Evolutionary conservation across 2,888 invertebrate species (phyloP), one percentile per base, ranked within the genome.

Genomic region (Tipula helvola): DNA sequence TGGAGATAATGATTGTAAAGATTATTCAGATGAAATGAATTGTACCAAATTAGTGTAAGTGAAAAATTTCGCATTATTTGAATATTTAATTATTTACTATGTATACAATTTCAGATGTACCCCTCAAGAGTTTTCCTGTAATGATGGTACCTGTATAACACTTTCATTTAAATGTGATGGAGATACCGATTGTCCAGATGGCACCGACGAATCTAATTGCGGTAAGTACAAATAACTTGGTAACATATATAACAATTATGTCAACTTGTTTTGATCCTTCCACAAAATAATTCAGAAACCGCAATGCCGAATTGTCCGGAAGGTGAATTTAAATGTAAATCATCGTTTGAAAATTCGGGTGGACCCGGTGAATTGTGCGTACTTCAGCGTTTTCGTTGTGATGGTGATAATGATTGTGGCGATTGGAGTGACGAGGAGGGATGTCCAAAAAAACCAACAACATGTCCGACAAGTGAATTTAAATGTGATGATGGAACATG

Each of bases 341-440:
- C 93, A 8, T 93, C 93, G 41, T 93, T 90, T 2, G 91, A 91
- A 0, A 91, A 91, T 0, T 90, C 91, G 36, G 91, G 90, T 0
- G 91, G 91, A 0, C 91, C 91, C 10, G 90, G 91, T 57, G 91
- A 91, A 0, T 89, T 95, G 87, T 97, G 97, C 90, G 94, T 97
- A 85, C 93, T 95, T 57, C 93, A 93, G 88, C 94, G 95, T 87
- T 97, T 95, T 90, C 94, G 95, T 88, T 97, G 97, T 90, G 97
- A 97, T 88, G 96, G 96, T 0, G 96, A 97, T 89, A 95, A 96
- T 89, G 97, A 97, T 90, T 97, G 97, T 89, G 96, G 95, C 0
- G 97, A 97, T 90, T 96, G 96, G 95, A 96, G 96, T 87, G 97
- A 97, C 89, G 97, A 97, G 90, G 95, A 96, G 89, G 94, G 95